phyloP scores from a whole-genome alignment of 2,113 vertebrate genomes.

The Rhabdornis inornatus region DNA sequence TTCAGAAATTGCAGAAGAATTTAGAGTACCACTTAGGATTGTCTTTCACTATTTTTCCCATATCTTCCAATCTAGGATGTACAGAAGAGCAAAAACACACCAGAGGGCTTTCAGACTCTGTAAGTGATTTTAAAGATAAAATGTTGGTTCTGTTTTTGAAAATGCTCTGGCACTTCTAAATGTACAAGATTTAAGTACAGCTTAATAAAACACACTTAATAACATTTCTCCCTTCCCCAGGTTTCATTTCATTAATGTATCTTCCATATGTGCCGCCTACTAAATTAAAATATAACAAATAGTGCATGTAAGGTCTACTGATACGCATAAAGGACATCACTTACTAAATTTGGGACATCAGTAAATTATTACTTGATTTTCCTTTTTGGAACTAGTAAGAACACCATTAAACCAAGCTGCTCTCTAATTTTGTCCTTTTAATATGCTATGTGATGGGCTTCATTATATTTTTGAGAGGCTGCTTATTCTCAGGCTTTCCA shows the following conservation, averaged over 20 bases:
- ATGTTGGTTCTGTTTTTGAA: not conserved
- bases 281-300: not conserved
- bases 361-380: not conserved
- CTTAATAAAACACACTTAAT: not conserved
- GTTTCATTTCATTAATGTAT: not conserved
- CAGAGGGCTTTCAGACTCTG: slow-evolving; percentile 86
- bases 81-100: slow-evolving; percentile 87
- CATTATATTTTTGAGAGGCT: not conserved
- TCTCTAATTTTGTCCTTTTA: not conserved
- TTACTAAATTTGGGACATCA: not conserved
- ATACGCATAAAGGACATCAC: not conserved
- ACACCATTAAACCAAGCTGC: not conserved
- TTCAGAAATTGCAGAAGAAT: slow-evolving; percentile 85
- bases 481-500: not conserved
- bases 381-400: not conserved
- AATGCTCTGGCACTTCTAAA: not conserved
- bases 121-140: not conserved
- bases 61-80: slow-evolving; percentile 67
- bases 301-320: not conserved
- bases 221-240: not conserved
- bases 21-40: slow-evolving; percentile 83
- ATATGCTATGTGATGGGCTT: not conserved
- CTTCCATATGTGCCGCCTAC: not conserved
- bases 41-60: slow-evolving; percentile 62
- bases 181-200: not conserved